Evolutionary conservation across 2,888 invertebrate species (phyloP), one percentile per base, ranked within the genome.

Genomic region (Scaeva pyrastri): DNA sequence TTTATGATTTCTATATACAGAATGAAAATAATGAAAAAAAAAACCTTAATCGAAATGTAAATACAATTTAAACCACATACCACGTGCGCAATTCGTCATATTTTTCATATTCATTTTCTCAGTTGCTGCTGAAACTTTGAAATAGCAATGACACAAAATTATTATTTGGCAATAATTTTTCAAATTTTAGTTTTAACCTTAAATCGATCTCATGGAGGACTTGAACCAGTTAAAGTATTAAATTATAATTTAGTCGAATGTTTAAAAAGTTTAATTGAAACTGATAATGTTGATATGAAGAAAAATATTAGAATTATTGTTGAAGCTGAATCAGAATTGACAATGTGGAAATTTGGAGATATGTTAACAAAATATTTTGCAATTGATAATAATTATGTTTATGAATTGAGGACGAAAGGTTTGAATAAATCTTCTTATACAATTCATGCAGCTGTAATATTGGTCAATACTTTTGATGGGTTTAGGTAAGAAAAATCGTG

Each of bases 271-370:
- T 58, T 58, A 4, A 6, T 58, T 36, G 31, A 16, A 16, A 58
- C 36, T 16, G 56, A 58, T 11, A 58, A 26, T n/a, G 4, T 36
- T 2, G n/a, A 10, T 36, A 16, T 16, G 1, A 14, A 4, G 5
- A 58, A 36, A 16, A 58, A 58, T 36, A 58, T 58, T 36, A n/a
- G 56, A 16, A 36, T 58, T 16, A 19, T 16, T 36, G 11, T 58
- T 16, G 36, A 58, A 19, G 36, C 56, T 2, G 36, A 58, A 16
- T 36, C 56, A 36, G 16, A 58, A 36, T 10, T 12, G 31, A 36
- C 16, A 10, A 58, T 11, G 5, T 36, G 31, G 56, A 36, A 19
- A 16, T 58, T 58, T 5, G 26, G 26, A 19, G 56, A 58, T 58
- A 10, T 58, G 7, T 19, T 58, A 10, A 36, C 31, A 4, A 10